A percentile compares a stretch with the other conserved stretches of the same genome.
These are phyloP conservation scores for Protonemura montana DNA, from an alignment of 2,888 invertebrate genomes.

Conservation along the genomic window DNA sequence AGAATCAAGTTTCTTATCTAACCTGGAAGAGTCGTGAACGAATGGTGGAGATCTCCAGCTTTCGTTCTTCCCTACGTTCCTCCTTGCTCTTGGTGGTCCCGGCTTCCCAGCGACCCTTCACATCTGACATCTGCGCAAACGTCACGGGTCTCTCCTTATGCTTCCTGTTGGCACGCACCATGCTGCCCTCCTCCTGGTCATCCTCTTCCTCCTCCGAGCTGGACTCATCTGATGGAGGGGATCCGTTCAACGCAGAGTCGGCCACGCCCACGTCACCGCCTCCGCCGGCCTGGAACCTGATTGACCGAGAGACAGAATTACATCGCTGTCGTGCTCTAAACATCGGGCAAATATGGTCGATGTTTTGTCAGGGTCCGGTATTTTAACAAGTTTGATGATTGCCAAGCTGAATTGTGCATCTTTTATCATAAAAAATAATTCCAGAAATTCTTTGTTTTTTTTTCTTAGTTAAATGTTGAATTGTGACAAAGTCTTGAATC, in stretches of 20 bases:
- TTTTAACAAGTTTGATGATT: no score
- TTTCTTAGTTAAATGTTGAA: no score
- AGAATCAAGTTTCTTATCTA: constrained; percentile 51
- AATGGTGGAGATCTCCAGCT: constrained; percentile 88
- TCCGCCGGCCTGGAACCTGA: constrained; percentile 82
- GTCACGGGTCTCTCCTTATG: constrained; percentile 79
- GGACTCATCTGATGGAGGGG: constrained; percentile 74
- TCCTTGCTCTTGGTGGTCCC: constrained; percentile 61
- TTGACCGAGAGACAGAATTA: no score
- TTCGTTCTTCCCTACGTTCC: constrained; percentile 79
- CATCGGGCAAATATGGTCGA: no score
- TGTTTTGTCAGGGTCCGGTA: no score
- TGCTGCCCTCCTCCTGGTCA: constrained; percentile 57
- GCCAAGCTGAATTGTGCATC: no score
- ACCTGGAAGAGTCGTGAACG: constrained; percentile 85
- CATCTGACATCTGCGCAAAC: constrained; percentile 84
- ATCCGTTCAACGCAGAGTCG: constrained; percentile 78
- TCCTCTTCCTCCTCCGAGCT: constrained; percentile 69
- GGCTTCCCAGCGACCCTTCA: constrained; percentile 83
- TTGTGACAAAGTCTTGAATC: no score
- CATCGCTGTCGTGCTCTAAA: no score
- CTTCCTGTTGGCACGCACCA: constrained; percentile 63
- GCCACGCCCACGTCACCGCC: constrained; percentile 84
- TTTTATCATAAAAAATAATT: no score
- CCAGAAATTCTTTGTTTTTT: no score